Base-by-base conservation (phyloP, 2,888 invertebrate species). In the Eristalis pertinax region DNA sequence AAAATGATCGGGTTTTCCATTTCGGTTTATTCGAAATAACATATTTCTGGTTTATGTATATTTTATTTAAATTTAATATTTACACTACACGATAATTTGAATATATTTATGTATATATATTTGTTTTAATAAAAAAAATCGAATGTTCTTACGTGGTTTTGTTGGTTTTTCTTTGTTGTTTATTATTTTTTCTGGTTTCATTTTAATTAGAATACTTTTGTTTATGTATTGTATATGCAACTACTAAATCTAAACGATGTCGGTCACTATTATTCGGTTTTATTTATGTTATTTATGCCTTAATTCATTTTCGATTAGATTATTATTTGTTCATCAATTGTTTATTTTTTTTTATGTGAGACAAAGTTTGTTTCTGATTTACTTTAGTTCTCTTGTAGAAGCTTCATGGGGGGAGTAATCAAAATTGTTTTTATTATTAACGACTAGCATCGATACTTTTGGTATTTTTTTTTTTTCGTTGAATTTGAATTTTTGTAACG, bases 81-180 rank as follows among this genome's bases (percentile, higher is more conserved):
- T 86, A 86, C 86, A 86, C 86, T 86, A 86, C 86, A 82, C 86
- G 82, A 79, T 86, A 86, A 63, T 82, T 85, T 86, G 86, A 86
- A 82, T 86, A 86, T 78, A 86, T 78, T 82, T 70, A 68, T 72
- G 65, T 73, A 77, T 76, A 76, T 38, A 76, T 77, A 68, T 81
- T 75, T 76, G 43, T 56, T 10, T 76, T 62, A 63, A 77, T 74
- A 69, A 74, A 82, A n/a, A 82, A 86, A 86, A 86, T 82, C 82
- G 82, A 86, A 86, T 78, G 24, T 75, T 72, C 29, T 63, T 82
- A 86, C 78, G 77, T 86, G 69, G 35, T 76, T 43, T n/a, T n/a
- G n/a, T n/a, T n/a, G n/a, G 19, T 41, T 43, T 26, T 65, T 58
- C 69, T 43, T 62, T 68, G 8, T 72, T 29, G 29, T 78, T 63